phyloP scores from a whole-genome alignment of 2,113 vertebrate species.

The Eurystomus gularis region DNA sequence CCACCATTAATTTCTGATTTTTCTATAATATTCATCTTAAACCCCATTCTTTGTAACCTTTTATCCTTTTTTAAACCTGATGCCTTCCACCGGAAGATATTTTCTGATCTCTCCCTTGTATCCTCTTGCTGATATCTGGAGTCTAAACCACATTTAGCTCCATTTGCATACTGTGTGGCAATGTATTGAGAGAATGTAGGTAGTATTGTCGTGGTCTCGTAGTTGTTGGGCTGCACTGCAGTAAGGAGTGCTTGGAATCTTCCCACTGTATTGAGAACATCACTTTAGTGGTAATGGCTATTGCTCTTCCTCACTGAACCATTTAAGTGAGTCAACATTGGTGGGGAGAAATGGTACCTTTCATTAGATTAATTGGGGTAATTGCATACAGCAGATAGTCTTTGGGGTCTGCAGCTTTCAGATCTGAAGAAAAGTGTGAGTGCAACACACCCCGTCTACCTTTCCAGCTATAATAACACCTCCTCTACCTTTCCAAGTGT shows the following conservation, averaged over 20 bases:
- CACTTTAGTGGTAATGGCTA: neutral
- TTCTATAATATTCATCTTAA: neutral
- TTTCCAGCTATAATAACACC: neutral
- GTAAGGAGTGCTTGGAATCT: neutral
- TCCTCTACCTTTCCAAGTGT: neutral
- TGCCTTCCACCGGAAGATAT: neutral
- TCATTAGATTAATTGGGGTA: neutral
- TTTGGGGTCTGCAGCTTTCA: neutral
- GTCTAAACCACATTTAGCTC: neutral
- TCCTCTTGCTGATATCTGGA: neutral
- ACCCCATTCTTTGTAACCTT: neutral
- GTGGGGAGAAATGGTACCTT: neutral
- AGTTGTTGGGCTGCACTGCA: neutral
- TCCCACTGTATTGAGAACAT: neutral
- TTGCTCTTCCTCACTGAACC: neutral
- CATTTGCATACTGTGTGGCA: accelerated
- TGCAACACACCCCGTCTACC: neutral
- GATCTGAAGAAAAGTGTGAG: accelerated
- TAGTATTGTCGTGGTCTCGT: neutral
- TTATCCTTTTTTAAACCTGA: neutral
- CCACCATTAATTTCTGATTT: neutral
- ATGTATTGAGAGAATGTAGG: neutral
- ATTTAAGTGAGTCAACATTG: neutral
- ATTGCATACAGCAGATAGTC: neutral
- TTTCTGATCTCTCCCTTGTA: neutral